phyloP scores from a whole-genome alignment of 2,797 vertebrate genomes.

The Argya squamiceps region DNA sequence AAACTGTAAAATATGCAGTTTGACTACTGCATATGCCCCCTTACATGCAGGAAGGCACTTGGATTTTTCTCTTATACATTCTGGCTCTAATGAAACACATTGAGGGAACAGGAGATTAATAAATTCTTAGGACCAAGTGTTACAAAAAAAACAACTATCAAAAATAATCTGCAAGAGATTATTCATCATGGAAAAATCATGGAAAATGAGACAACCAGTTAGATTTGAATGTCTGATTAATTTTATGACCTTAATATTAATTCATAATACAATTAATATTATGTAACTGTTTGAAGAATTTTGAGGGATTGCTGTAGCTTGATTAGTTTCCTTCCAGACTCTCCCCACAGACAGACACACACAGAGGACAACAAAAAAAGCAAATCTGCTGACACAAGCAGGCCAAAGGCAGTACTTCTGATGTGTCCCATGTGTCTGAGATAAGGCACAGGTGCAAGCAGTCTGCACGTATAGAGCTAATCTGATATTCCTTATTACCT shows the following conservation, averaged over 20 bases:
- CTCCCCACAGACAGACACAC: neutral
- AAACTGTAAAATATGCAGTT: neutral
- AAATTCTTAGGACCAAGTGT: neutral
- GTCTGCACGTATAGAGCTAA: neutral
- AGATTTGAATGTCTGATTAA: neutral
- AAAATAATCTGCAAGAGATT: neutral
- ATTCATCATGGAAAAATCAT: neutral
- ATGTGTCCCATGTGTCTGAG: neutral
- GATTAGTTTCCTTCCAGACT: neutral
- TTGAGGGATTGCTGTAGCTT: neutral
- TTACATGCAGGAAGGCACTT: conserved; percentile 1
- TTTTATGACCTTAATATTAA: too few species aligned
- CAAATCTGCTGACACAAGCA: neutral
- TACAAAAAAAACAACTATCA: neutral
- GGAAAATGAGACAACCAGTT: neutral
- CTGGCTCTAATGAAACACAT: neutral
- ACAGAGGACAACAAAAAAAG: conserved; percentile 19
- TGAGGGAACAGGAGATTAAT: neutral
- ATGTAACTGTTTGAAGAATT: neutral
- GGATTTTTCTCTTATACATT: neutral
- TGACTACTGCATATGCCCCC: neutral
- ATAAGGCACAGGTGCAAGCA: neutral
- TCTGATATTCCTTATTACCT: neutral
- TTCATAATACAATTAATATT: too few species aligned
- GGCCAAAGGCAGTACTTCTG: neutral